phyloP scores from a whole-genome alignment of 2,797 vertebrate genomes.

The Pseudocheirus occidentalis region DNA sequence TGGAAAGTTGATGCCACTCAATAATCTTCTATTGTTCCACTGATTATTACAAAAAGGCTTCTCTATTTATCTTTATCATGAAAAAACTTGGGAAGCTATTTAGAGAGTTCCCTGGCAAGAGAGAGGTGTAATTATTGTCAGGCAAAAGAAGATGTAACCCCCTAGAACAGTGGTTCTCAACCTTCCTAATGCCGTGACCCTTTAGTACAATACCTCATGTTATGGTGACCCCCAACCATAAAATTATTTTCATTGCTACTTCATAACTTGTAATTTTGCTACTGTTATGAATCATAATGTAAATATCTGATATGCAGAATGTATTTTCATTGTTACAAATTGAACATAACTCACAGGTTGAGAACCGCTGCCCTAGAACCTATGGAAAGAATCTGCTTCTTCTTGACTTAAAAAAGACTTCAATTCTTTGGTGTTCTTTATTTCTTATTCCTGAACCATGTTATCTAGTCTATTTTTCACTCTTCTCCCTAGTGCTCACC shows the following conservation, averaged over 20 bases:
- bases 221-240: too few species aligned
- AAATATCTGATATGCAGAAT: too few species aligned
- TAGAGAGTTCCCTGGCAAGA: conserved; percentile 34
- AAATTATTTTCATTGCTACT: too few species aligned
- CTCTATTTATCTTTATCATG: conserved; percentile 36
- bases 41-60: neutral
- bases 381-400: neutral
- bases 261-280: too few species aligned
- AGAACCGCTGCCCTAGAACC: conserved; percentile 44
- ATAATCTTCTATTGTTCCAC: conserved; percentile 58
- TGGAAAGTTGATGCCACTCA: conserved; percentile 45
- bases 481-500: neutral
- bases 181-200: too few species aligned
- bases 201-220: too few species aligned
- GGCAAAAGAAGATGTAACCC: conserved; percentile 23
- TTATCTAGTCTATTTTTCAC: neutral
- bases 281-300: too few species aligned
- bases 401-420: conserved; percentile 6
- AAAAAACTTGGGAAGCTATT: conserved; percentile 10
- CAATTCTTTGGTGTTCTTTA: neutral
- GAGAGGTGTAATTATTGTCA: neutral
- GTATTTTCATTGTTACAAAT: too few species aligned
- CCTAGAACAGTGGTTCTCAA: too few species aligned
- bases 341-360: too few species aligned
- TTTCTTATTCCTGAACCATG: neutral